Evolutionary conservation across 2,113 vertebrate genomes (phyloP).

Genomic region (Pan troglodytes): DNA sequence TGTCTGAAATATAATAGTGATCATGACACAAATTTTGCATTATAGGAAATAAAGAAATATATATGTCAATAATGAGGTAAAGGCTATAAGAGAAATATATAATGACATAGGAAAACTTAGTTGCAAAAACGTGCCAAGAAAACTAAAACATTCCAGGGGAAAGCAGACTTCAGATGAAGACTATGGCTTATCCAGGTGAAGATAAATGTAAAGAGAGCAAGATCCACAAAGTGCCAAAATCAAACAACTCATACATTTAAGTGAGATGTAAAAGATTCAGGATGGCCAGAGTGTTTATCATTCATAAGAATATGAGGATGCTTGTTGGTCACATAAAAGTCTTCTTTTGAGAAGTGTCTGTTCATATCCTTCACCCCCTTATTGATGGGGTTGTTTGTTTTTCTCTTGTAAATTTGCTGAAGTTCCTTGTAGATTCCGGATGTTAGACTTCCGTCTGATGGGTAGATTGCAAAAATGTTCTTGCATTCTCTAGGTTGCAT

Average conservation of each 20-base stretch:
- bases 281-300: neutral
- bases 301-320: neutral
- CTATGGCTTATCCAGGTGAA: neutral
- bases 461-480: too few relatives aligned
- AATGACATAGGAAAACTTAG: neutral
- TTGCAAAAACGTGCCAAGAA: neutral
- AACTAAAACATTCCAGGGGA: neutral
- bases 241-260: neutral
- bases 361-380: too few relatives aligned
- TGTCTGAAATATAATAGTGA: neutral
- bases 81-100: neutral
- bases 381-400: too few relatives aligned
- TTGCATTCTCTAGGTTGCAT: too few relatives aligned
- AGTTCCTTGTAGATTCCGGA: too few relatives aligned
- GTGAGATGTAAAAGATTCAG: neutral
- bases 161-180: neutral
- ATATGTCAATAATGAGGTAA: neutral
- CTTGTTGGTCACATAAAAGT: too few relatives aligned
- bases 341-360: too few relatives aligned
- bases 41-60: neutral
- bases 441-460: too few relatives aligned
- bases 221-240: neutral
- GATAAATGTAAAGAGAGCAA: neutral
- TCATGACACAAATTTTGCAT: neutral
- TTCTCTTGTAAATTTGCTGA: too few relatives aligned